Evolutionary conservation across 2,797 vertebrate genomes (phyloP), one percentile per base, ranked within the genome.

Genomic region (Phaenicophaeus curvirostris): DNA sequence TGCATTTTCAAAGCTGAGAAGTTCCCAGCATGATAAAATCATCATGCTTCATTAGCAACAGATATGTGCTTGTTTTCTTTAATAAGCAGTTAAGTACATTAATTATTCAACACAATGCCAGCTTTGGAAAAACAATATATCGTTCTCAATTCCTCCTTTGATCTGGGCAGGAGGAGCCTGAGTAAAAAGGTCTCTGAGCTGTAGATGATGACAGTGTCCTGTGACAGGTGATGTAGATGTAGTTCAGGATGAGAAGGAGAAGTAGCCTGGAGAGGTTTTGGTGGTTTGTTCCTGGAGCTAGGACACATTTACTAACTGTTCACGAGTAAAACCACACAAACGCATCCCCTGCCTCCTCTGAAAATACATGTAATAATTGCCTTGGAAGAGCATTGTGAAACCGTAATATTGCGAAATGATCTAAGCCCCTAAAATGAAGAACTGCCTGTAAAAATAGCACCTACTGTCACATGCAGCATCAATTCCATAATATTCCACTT

Each of bases 1-100:
- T 74, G 44, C 91, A 92, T 63, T 67, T 87, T 85, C 54, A 85
- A 66, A 93, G 50, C 54, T 74, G 65, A 85, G 53, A 89, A 87
- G 62, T 65, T 88, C 78, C 63, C 81, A 95, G 67, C 59, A 66
- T 18, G 67, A 94, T 44, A 48, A 93, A 87, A 83, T 77, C 21
- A 73, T 73, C 44, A 50, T 2, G 20, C 67, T 85, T 86, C 62
- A 87, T 16, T 73, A 87, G 81, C 54, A 89, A 82, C n/a, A 89
- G 91, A 74, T 55, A 82, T 1, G 6, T 19, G 31, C 41, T 82
- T 82, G 68, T 35, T 87, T 94, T 76, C 59, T 79, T 65, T 75
- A 93, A 57, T 62, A 62, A 75, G 25, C 13, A 54, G 28, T 42
- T 46, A 53, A 78, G 33, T 33, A 72, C 9, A 35, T 74, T 62